phyloP scores from a whole-genome alignment of 2,888 invertebrate genomes.

The Aelia acuminata region DNA sequence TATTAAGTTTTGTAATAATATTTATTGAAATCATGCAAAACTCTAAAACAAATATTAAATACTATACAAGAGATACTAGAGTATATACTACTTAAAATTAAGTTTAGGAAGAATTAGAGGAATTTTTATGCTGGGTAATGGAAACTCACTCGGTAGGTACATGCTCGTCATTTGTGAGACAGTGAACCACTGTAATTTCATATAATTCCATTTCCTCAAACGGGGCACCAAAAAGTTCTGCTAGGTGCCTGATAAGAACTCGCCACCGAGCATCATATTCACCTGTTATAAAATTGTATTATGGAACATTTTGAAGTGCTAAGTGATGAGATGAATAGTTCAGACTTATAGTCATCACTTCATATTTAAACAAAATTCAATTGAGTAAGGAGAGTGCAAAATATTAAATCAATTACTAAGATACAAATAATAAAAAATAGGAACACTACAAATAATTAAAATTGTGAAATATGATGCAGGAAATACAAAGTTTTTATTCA shows the following conservation, averaged over 20 bases:
- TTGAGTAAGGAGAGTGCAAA: not conserved
- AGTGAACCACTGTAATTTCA: constrained; percentile 74
- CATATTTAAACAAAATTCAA: constrained; percentile 41
- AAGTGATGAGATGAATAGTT: not conserved
- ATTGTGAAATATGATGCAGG: not conserved
- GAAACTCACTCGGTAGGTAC: constrained; percentile 70
- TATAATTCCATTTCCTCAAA: constrained; percentile 74
- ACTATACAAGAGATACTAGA: not conserved
- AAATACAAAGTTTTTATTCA: not conserved
- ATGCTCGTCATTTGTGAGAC: constrained; percentile 70
- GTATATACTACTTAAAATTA: not conserved
- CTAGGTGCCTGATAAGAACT: constrained; percentile 73
- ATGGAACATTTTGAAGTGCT: not conserved
- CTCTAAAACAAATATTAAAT: not conserved
- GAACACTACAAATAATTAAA: not conserved
- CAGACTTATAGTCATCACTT: not conserved
- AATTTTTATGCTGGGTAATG: not conserved
- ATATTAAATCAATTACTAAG: not conserved
- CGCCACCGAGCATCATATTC: constrained; percentile 77
- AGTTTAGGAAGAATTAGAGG: not conserved
- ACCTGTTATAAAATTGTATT: constrained; percentile 69
- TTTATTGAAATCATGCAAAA: not conserved
- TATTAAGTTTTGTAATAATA: not conserved
- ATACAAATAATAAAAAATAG: not conserved
- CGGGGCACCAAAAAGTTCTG: constrained; percentile 72